Conservation (phyloP, 2,797 vertebrate species). For the Gorsachius magnificus region DNA sequence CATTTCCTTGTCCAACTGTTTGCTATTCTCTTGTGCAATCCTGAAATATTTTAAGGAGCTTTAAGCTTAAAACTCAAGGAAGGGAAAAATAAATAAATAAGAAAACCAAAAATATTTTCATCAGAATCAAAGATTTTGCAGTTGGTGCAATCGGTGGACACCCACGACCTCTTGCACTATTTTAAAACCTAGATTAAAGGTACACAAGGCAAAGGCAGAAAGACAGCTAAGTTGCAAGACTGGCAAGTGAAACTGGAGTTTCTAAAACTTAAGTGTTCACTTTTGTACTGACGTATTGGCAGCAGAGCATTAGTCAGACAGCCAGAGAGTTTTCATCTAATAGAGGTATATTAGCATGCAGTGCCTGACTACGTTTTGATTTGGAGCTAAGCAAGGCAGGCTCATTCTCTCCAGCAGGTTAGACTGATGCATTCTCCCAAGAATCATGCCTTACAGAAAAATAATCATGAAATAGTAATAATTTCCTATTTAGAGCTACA, state of each 20-base stretch:
- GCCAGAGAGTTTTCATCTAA: not conserved
- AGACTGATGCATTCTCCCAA: constrained; percentile 26
- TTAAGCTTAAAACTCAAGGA: not conserved
- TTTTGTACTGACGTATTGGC: not conserved
- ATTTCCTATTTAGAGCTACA: constrained; percentile 49
- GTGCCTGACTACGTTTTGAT: not conserved
- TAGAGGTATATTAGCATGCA: not conserved
- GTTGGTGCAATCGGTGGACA: not conserved
- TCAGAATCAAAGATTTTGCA: not conserved
- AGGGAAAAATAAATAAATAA: not conserved
- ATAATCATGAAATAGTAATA: constrained; percentile 63
- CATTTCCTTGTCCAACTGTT: not conserved
- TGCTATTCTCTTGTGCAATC: not conserved
- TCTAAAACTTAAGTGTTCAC: not conserved
- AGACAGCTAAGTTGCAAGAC: not conserved
- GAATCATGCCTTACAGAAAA: constrained; percentile 31
- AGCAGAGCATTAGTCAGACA: constrained; percentile 20
- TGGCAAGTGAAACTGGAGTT: not conserved
- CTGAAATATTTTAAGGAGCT: not conserved
- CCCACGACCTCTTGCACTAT: not conserved
- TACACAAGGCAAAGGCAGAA: not conserved
- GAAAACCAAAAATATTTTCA: not conserved
- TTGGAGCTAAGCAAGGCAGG: not conserved
- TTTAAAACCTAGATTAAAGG: not conserved
- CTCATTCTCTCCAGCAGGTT: constrained; percentile 10